Base-by-base conservation (phyloP, 2,797 vertebrate genomes). In the Eulemur albifrons region DNA sequence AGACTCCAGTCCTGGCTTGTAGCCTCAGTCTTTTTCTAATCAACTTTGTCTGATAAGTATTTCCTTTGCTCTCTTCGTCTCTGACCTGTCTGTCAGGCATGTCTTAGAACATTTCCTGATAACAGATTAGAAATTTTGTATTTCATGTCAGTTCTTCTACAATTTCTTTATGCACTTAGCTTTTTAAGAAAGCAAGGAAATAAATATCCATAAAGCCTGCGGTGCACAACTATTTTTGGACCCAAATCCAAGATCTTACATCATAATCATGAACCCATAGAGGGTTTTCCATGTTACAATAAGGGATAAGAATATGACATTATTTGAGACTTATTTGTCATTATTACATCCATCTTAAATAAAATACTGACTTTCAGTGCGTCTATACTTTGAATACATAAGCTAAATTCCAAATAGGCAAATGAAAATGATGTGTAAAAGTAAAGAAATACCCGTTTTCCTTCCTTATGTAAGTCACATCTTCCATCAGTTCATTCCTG, bases 381-480 rank as follows among this genome's bases (percentile, higher is more conserved):
- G 67, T 63, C 59, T 57, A 50, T 75, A 75, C 73, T 96, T 70
- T 90, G 17, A 95, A 30, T 32, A 75, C 10, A 32, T 43, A 87
- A 91, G 59, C 67, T 92, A 75, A 93, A 61, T 82, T 80, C 35
- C 38, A 81, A 70, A 82, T 40, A 85, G 8, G 45, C 76, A 73
- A 65, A n/a, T 57, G 65, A 94, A 97, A 93, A 40, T 32, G n/a
- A n/a, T 52, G 30, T 32, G 15, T 59, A 27, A 73, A 84, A 96
- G 73, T 93, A 76, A 94, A 83, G 7, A 93, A 45, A 61, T 15
- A 54, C 3, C 4, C 30, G 30, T 35, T 96, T 94, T 92, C 27
- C 50, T 93, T 61, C 9, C 43, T 43, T 43, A 69, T 30, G 20
- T 81, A 43, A 91, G 40, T 45, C 43, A 30, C 45, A 23, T 65